A percentile compares a stretch with the other conserved stretches of the same genome.
These are phyloP conservation scores for Napeogenes sylphis DNA, from an alignment of 2,888 invertebrate species.

Conservation along the genomic window DNA sequence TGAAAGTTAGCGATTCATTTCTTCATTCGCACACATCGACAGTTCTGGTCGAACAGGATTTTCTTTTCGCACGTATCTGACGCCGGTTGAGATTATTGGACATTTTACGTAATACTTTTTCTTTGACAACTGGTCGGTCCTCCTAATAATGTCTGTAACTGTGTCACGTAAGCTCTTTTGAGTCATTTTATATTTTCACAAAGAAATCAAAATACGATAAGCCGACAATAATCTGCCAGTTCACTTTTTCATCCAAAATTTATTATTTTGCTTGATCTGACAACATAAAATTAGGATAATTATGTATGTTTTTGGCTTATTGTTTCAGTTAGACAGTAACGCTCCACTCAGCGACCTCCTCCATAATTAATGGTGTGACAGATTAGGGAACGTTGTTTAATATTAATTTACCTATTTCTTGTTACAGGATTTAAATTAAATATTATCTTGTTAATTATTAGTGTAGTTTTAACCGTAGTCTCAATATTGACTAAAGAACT, in stretches of 20 bases:
- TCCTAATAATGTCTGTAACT: not conserved
- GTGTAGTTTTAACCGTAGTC: too few species aligned
- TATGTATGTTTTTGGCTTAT: too few species aligned
- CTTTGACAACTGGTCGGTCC: not conserved
- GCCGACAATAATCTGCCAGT: too few species aligned
- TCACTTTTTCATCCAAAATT: too few species aligned
- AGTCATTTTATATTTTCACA: not conserved
- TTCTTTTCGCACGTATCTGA: slow-evolving; percentile 13
- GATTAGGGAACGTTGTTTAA: not conserved
- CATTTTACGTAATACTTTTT: slow-evolving; percentile 8
- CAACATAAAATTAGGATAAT: too few species aligned
- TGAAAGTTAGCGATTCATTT: slow-evolving; percentile 67
- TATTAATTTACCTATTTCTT: not conserved
- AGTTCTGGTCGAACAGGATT: slow-evolving; percentile 43
- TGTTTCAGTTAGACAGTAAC: too few species aligned
- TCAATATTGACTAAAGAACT: too few species aligned
- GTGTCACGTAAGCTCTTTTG: not conserved
- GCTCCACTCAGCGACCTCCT: not conserved
- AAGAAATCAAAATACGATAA: too few species aligned
- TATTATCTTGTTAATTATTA: too few species aligned
- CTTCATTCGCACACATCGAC: slow-evolving; percentile 42
- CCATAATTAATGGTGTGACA: not conserved
- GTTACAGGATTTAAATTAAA: not conserved
- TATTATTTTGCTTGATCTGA: too few species aligned
- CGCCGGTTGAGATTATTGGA: slow-evolving; percentile 9